Conservation (phyloP, 1,140 invertebrate genomes). For the Maniola jurtina region DNA sequence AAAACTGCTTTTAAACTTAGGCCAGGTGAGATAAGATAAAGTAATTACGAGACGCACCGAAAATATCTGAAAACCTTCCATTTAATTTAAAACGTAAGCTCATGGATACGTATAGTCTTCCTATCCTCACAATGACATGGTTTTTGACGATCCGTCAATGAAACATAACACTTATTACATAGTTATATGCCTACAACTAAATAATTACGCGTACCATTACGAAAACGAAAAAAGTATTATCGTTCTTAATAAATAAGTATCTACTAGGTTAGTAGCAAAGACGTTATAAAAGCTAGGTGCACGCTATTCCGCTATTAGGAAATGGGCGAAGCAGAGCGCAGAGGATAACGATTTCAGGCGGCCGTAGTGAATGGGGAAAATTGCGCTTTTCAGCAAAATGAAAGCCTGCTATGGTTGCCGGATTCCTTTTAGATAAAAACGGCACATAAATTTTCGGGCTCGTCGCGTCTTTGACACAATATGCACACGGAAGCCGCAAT, state of each 20-base stretch:
- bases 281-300: constrained; percentile 60
- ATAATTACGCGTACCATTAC: too few relatives aligned
- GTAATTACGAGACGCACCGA: too few relatives aligned
- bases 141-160: too few relatives aligned
- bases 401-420: constrained; percentile 60
- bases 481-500: constrained; percentile 42
- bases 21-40: too few relatives aligned
- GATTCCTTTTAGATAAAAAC: constrained; percentile 66
- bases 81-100: too few relatives aligned
- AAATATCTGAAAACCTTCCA: too few relatives aligned
- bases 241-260: constrained; percentile 30
- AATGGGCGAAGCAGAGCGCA: constrained; percentile 60
- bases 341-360: constrained; percentile 70
- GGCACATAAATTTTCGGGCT: constrained; percentile 57
- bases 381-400: constrained; percentile 74
- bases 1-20: too few relatives aligned
- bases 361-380: constrained; percentile 70
- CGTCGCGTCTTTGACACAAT: constrained; percentile 51
- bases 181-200: too few relatives aligned
- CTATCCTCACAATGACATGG: too few relatives aligned
- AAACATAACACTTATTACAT: too few relatives aligned
- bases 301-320: constrained; percentile 69
- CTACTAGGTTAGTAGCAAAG: constrained; percentile 33
- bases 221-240: too few relatives aligned
- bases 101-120: too few relatives aligned